Percentiles rank a stretch among this genome's conserved stretches.
phyloP scores from a whole-genome alignment of 2,797 vertebrate genomes.

The Sorex maritimensis region DNA sequence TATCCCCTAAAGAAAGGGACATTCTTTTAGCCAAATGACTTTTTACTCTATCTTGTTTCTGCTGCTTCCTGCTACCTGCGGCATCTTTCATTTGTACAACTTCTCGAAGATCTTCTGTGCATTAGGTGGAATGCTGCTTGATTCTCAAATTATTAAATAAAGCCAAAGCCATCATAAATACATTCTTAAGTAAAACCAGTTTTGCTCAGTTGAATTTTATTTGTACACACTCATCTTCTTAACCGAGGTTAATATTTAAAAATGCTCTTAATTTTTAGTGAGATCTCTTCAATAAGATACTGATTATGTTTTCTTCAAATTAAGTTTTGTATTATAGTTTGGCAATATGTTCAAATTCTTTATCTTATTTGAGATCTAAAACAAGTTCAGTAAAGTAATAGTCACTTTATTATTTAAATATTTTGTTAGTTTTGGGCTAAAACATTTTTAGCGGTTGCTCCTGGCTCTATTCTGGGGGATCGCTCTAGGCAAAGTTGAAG shows the following conservation, averaged over 20 bases:
- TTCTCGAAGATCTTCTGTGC: neutral
- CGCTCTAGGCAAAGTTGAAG: too few relatives aligned
- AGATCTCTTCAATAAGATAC: slow-evolving; percentile 63
- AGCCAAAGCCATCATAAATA: neutral
- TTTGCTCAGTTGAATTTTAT: neutral
- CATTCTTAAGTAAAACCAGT: too few relatives aligned
- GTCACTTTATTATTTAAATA: neutral
- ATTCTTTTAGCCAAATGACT: neutral
- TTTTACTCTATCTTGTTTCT: too few relatives aligned
- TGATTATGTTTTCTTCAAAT: neutral
- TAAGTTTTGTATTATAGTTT: slow-evolving; percentile 4
- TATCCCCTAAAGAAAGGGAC: neutral
- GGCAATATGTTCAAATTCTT: slow-evolving; percentile 23
- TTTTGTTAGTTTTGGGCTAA: neutral
- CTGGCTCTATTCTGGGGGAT: too few relatives aligned
- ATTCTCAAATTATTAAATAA: neutral
- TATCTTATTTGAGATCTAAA: neutral
- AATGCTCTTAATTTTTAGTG: slow-evolving; percentile 69
- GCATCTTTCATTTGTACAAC: too few relatives aligned
- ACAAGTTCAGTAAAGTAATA: neutral
- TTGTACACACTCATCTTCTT: slow-evolving; percentile 67
- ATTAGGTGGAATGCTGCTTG: neutral
- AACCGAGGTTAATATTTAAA: slow-evolving; percentile 73
- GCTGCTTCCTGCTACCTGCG: too few relatives aligned
- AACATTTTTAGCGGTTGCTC: too few relatives aligned